Evolutionary conservation across 1,140 invertebrate genomes (phyloP).

Genomic region (Diplogasteroides magnus): DNA sequence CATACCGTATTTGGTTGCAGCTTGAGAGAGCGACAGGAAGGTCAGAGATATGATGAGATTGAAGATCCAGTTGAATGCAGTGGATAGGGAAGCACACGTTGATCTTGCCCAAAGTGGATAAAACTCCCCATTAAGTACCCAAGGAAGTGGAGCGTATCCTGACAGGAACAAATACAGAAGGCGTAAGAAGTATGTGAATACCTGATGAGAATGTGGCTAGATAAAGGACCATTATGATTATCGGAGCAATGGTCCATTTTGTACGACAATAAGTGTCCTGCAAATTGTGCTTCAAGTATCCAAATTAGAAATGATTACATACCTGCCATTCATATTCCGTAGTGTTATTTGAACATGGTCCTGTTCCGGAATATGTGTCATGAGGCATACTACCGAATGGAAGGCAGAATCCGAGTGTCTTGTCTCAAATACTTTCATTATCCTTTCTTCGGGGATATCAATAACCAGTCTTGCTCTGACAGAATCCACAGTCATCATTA

Average conservation of each 20-base stretch:
- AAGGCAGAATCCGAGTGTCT: constrained; percentile 10
- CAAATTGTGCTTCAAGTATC: constrained; percentile 25
- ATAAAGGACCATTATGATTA: constrained; percentile 50
- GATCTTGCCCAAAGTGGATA: constrained; percentile 66
- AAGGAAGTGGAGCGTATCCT: constrained; percentile 67
- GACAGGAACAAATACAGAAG: constrained; percentile 10
- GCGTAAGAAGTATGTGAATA: constrained; percentile 9
- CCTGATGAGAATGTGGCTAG: constrained; percentile 40
- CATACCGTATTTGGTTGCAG: constrained; percentile 60
- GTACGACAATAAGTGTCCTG: constrained; percentile 39
- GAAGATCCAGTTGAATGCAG: constrained; percentile 64
- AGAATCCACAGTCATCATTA: constrained; percentile 42
- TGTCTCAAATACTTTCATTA: neutral
- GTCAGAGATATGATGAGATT: constrained; percentile 65
- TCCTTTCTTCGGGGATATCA: neutral
- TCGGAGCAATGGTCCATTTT: constrained; percentile 39
- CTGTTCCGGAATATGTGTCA: constrained; percentile 11
- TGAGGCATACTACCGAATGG: constrained; percentile 1
- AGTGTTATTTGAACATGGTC: constrained; percentile 13
- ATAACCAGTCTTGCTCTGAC: constrained; percentile 20
- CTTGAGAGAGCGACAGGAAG: constrained; percentile 61
- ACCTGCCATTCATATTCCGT: neutral
- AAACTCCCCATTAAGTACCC: constrained; percentile 67
- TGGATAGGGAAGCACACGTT: constrained; percentile 62
- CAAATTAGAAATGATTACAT: neutral